Percentiles rank a stretch among this genome's conserved stretches.
phyloP scores from a whole-genome alignment of 1,140 invertebrate species.

The Atta colombica region DNA sequence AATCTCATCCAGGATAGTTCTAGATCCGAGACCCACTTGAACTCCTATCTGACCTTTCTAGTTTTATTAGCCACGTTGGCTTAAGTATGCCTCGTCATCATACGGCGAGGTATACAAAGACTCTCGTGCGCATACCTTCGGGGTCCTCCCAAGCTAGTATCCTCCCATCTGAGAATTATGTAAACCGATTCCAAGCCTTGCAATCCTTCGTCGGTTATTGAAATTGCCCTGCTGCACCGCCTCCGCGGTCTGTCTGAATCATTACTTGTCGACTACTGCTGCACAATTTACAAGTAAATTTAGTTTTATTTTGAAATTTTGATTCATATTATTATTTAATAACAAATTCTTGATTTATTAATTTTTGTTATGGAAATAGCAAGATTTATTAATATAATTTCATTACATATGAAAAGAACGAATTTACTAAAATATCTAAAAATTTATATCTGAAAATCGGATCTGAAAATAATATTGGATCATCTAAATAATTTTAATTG shows the following conservation, averaged over 20 bases:
- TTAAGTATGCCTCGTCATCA: conserved; percentile 80
- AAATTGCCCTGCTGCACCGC: neutral
- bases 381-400: conserved; percentile 5
- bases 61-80: conserved; percentile 81
- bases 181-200: conserved; percentile 71
- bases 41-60: conserved; percentile 81
- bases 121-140: conserved; percentile 76
- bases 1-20: conserved; percentile 42
- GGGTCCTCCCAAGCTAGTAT: conserved; percentile 76
- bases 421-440: neutral
- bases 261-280: conserved; percentile 9
- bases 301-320: neutral
- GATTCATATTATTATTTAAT: neutral
- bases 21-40: conserved; percentile 68
- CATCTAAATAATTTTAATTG: neutral
- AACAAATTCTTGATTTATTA: too few species aligned
- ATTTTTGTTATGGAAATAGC: too few species aligned
- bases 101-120: conserved; percentile 67
- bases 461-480: neutral
- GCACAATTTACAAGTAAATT: neutral
- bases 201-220: conserved; percentile 17
- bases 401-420: neutral
- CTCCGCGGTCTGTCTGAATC: neutral
- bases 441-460: neutral
- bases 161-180: conserved; percentile 76